A percentile compares a stretch with the other conserved stretches of the same genome.
These are phyloP conservation scores for Platyscapa corneri DNA, from an alignment of 1,140 invertebrate genomes.

Conservation along the genomic window DNA sequence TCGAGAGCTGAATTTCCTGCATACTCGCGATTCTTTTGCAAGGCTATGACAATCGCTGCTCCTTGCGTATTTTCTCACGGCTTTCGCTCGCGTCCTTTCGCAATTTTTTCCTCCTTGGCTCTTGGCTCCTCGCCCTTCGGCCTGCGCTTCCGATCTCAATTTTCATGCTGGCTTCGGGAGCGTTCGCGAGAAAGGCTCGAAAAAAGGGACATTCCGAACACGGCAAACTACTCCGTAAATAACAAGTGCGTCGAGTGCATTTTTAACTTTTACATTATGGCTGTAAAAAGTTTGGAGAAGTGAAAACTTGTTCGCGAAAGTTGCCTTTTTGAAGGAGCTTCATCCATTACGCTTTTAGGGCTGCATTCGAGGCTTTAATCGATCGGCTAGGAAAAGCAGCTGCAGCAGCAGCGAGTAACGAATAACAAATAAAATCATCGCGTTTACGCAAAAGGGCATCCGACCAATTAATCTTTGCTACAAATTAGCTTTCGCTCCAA, in stretches of 20 bases:
- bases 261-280: constrained; percentile 3
- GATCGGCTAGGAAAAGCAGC: neutral
- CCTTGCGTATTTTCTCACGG: constrained; percentile 22
- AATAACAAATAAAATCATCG: too few species aligned
- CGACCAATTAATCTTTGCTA: too few species aligned
- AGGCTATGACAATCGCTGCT: neutral
- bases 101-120: neutral
- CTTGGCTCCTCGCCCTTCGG: neutral
- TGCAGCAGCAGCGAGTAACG: too few species aligned
- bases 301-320: neutral
- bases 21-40: constrained; percentile 34
- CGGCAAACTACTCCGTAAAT: neutral
- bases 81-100: constrained; percentile 14
- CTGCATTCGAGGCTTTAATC: neutral
- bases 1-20: neutral
- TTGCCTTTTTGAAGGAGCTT: neutral
- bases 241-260: constrained; percentile 1
- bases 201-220: neutral
- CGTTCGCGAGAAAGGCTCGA: neutral
- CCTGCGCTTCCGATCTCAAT: too few species aligned
- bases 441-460: too few species aligned
- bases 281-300: neutral
- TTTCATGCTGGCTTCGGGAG: neutral
- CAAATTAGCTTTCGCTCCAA: too few species aligned
- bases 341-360: neutral